Conservation (phyloP, 2,888 invertebrate genomes). For the Orgyia antiqua region DNA sequence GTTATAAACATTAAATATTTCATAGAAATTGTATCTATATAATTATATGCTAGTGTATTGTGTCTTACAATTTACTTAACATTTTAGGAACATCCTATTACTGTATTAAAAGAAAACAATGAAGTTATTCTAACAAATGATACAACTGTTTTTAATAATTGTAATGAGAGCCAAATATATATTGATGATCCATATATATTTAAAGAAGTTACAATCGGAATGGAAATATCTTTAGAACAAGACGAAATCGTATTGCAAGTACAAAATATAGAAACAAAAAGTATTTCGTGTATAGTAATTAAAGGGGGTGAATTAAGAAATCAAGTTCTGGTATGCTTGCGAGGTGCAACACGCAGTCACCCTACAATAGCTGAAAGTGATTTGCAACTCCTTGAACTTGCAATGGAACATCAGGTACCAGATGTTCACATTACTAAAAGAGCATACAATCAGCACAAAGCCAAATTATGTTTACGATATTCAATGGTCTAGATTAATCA, state of each 20-base stretch:
- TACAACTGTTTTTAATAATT: conserved; percentile 27
- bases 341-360: conserved; percentile 21
- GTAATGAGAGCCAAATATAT: conserved; percentile 33
- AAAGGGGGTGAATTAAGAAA: conserved; percentile 33
- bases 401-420: conserved; percentile 41
- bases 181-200: conserved; percentile 35
- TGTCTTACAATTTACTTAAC: too few relatives aligned
- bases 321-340: conserved; percentile 26
- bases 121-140: conserved; percentile 30
- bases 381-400: conserved; percentile 32
- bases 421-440: too few relatives aligned
- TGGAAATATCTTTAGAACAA: conserved; percentile 29
- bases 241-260: conserved; percentile 34
- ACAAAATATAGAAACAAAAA: conserved; percentile 18
- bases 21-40: too few relatives aligned
- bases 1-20: too few relatives aligned
- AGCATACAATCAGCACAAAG: too few relatives aligned
- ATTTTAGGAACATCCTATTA: conserved; percentile 16
- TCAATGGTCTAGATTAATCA: too few relatives aligned
- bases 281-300: conserved; percentile 30
- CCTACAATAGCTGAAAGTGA: conserved; percentile 34
- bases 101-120: conserved; percentile 21
- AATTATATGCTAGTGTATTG: background rate
- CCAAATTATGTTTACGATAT: too few relatives aligned
- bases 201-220: conserved; percentile 30